phyloP scores from a whole-genome alignment of 2,113 vertebrate species.

The Equus quagga region DNA sequence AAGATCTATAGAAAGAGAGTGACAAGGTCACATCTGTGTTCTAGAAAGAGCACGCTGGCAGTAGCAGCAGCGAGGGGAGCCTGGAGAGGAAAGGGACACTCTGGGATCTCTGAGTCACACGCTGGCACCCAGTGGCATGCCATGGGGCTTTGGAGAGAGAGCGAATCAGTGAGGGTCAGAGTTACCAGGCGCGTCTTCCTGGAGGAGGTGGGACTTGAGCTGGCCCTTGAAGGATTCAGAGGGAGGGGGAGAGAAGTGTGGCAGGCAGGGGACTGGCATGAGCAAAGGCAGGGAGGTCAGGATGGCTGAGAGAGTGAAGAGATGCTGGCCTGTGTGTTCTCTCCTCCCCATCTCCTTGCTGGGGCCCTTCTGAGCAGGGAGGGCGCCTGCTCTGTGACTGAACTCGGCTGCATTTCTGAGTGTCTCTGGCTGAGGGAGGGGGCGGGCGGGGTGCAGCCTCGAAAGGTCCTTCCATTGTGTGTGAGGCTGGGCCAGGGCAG shows the following conservation, averaged over 20 bases:
- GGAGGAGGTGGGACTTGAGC: background rate
- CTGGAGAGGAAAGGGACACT: background rate
- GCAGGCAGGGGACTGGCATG: background rate
- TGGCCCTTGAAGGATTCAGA: background rate
- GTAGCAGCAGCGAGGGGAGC: background rate
- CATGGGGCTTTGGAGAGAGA: background rate
- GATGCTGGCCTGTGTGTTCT: background rate
- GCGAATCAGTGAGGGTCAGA: background rate
- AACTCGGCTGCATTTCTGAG: background rate
- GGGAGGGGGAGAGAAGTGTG: background rate
- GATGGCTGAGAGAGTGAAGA: background rate
- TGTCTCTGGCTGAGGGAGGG: background rate
- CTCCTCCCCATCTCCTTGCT: background rate
- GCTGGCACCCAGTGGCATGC: background rate
- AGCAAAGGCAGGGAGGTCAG: background rate
- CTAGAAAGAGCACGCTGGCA: background rate
- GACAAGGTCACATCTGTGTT: background rate
- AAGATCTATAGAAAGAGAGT: background rate
- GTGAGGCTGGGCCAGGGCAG: background rate
- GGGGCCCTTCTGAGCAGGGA: background rate
- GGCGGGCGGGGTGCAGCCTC: background rate
- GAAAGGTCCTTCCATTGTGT: conserved; percentile 54
- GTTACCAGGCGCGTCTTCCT: background rate
- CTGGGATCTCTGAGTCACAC: background rate
- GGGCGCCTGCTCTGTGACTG: background rate